These are phyloP conservation scores for Tragelaphus buxtoni DNA, from an alignment of 2,113 vertebrate genomes.

Conservation along the genomic window DNA sequence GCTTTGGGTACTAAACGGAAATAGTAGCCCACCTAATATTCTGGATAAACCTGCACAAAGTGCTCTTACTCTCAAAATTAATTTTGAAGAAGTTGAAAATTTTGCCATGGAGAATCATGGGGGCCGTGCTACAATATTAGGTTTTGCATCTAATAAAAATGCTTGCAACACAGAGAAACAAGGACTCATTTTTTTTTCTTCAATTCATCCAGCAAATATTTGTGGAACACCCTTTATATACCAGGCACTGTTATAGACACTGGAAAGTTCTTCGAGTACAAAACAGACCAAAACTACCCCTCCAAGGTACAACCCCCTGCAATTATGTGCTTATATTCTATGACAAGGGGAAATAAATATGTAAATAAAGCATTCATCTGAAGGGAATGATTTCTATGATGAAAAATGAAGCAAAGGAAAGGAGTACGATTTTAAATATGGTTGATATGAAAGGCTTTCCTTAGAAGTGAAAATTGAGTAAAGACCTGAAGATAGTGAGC, in stretches of 20 bases:
- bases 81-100: constrained; percentile 68
- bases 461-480: not conserved
- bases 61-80: constrained; percentile 63
- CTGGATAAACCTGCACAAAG: constrained; percentile 23
- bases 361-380: not conserved
- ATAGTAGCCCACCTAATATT: constrained; percentile 52
- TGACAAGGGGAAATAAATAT: not conserved
- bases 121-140: constrained; percentile 45
- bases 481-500: not conserved
- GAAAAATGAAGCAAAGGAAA: not conserved
- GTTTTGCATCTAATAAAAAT: constrained; percentile 58
- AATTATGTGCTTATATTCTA: not conserved
- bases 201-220: constrained; percentile 39
- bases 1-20: constrained; percentile 58
- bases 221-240: not conserved
- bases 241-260: not conserved
- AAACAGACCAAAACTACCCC: not conserved
- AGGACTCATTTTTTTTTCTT: constrained; percentile 18
- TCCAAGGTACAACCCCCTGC: not conserved
- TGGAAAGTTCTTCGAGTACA: not conserved
- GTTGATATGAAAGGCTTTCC: not conserved
- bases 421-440: not conserved
- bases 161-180: not conserved
- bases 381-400: not conserved
- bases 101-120: constrained; percentile 59